Evolutionary conservation across 1,140 invertebrate genomes (phyloP), one percentile per base, ranked within the genome.

Genomic region (Drosophila pandora): DNA sequence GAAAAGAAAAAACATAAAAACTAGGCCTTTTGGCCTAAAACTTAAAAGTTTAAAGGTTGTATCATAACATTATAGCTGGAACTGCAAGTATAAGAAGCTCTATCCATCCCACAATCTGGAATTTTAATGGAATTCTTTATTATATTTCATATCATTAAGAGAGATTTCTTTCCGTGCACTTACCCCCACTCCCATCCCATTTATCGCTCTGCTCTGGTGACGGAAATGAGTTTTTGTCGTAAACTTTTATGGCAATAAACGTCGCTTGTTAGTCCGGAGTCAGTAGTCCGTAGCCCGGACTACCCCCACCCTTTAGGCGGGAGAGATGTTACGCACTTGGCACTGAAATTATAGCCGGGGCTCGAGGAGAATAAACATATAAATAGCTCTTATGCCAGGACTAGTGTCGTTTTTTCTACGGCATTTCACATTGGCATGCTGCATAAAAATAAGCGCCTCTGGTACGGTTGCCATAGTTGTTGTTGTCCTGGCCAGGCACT

Each of bases 241-340:
- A 88, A 87, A 87, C 79, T 87, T 87, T 88, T 87, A 87, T 87
- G 83, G 82, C 83, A 83, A 87, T 87, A 87, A 88, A 79, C 83
- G 82, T 79, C 67, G 83, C 82, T 88, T 85, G 83, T 85, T 85
- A 87, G 78, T 76, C 61, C 57, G 22, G 55, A 60, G 54, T 28
- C 2, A 2, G 23, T 7, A 47, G 17, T 22, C 43, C 34, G 34
- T 57, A 54, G 53, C 7, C 3, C 4, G 12, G 1, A 30, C 17
- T 2, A 9, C n/a, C 34, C 7, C 8, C n/a, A 7, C 22, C 23
- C 10, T 17, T 28, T 28, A 6, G 25, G 9, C n/a, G 5, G n/a
- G 45, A 28, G 30, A 17, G 21, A 67, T 37, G 59, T 57, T 70
- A 84, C 81, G 81, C 81, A 84, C 81, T 84, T 84, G 72, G 72